Base-by-base conservation (phyloP, 1,140 invertebrate species). In the Pectinophora gossypiella region DNA sequence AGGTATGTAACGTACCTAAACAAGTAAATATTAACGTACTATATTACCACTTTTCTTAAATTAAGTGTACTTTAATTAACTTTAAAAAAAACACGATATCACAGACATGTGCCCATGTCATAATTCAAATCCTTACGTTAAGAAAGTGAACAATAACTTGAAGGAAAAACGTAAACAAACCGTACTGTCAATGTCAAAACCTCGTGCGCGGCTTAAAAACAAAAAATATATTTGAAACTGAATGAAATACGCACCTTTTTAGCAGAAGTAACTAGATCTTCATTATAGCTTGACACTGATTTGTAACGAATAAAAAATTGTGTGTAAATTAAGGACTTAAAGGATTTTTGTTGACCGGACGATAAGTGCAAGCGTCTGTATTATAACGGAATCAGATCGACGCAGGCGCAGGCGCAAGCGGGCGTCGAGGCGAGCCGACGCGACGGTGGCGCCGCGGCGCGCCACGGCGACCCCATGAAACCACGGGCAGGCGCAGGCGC, bases 381-480 rank as follows among this genome's bases (percentile, higher is more conserved):
- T 40, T 18, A 7, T 40, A 40, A 40, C 36, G 36, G 36, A 40
- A 68, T 67, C 63, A 64, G 3, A 40, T 15, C 36, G 36, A 6
- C 10, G 36, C 23, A 27, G 36, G 57, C 61, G 67, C 71, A 71
- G 67, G 70, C 74, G 64, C 67, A 61, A 62, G 27, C 21, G 10
- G 46, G 38, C 46, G 36, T 2, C 3, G 3, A 40, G 36, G 15
- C 36, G n/a, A 40, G 56, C 36, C 55, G 54, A 20, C 46, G 59
- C 75, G 77, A 75, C 68, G 64, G 64, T 53, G 65, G 73, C 75
- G 77, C 75, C 75, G 75, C 77, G 77, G 72, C 77, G 76, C 76
- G 61, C 56, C 22, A 53, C 36, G 73, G 75, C 68, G 69, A 67
- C 68, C 73, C 64, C 50, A 54, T 50, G 52, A 67, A 54, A 59